phyloP scores from a whole-genome alignment of 2,888 invertebrate genomes.

The Tortricodes alternella region DNA sequence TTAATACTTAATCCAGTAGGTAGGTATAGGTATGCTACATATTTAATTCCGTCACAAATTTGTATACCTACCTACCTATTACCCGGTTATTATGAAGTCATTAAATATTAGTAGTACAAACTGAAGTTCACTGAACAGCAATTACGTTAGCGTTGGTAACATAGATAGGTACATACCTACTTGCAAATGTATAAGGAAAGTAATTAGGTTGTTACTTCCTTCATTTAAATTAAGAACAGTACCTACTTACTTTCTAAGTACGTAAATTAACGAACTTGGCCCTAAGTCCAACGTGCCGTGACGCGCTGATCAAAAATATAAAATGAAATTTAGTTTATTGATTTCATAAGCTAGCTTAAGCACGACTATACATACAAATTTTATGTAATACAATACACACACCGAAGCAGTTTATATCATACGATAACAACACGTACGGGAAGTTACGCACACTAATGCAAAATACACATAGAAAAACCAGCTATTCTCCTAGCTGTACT shows the following conservation, averaged over 20 bases:
- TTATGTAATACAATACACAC: constrained; percentile 71
- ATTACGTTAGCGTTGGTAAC: neutral
- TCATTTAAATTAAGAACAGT: no score
- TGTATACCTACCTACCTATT: no score
- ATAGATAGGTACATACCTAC: neutral
- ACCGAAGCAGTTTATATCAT: constrained; percentile 48
- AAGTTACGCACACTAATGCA: constrained; percentile 51
- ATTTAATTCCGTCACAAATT: neutral
- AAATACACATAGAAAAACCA: constrained; percentile 77
- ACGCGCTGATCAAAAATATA: constrained; percentile 56
- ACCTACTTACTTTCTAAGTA: constrained; percentile 8
- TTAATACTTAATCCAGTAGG: neutral
- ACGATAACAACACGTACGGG: constrained; percentile 74
- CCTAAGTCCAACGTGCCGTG: constrained; percentile 38
- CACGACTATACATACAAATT: constrained; percentile 61
- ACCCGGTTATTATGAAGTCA: neutral
- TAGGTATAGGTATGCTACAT: neutral
- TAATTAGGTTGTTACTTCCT: neutral
- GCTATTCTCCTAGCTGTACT: constrained; percentile 63
- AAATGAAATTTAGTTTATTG: constrained; percentile 76
- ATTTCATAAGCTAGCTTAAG: constrained; percentile 61
- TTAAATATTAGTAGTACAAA: neutral
- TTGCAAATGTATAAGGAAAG: neutral
- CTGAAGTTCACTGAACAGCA: neutral
- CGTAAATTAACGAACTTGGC: constrained; percentile 32